Evolutionary conservation across 37 sponge, comb jelly and placozoan genomes (phyloP).

Genomic region (Dysidea cf. avara): DNA sequence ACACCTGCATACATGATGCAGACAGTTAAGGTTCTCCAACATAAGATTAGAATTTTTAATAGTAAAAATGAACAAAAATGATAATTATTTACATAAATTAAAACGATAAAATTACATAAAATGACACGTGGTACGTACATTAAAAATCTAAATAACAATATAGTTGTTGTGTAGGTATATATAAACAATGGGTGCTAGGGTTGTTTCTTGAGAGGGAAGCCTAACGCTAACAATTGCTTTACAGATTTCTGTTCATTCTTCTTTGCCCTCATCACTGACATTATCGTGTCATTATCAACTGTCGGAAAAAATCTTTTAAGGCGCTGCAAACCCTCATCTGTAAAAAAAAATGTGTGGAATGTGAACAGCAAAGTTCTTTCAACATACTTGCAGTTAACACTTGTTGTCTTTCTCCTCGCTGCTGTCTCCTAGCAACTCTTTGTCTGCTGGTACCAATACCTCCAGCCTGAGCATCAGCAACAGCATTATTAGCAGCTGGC

Average conservation of each 20-base stretch:
- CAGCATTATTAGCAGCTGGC: neutral
- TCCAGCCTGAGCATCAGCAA: slow-evolving; percentile 20
- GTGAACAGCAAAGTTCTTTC: no score
- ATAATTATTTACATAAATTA: no score
- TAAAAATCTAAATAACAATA: no score
- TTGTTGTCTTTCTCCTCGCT: no score
- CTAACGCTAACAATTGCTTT: slow-evolving; percentile 43
- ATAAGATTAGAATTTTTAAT: no score
- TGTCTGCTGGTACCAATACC: slow-evolving; percentile 19
- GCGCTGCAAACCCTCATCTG: slow-evolving; percentile 54
- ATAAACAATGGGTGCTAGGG: no score
- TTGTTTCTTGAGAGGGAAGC: slow-evolving; percentile 58
- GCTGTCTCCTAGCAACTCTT: neutral
- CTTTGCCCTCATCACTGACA: slow-evolving; percentile 13
- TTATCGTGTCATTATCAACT: slow-evolving; percentile 40
- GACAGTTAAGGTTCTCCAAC: no score
- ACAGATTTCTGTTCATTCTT: slow-evolving; percentile 56
- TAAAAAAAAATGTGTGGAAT: neutral
- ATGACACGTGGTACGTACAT: no score
- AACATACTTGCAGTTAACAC: slow-evolving; percentile 23
- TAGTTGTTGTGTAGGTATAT: no score
- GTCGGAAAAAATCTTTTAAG: slow-evolving; percentile 63
- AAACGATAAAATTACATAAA: no score
- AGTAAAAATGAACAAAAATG: no score
- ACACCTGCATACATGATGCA: no score